These are phyloP conservation scores for Reinhardtius hippoglossoides DNA, from an alignment of 2,113 vertebrate genomes.

Conservation along the genomic window DNA sequence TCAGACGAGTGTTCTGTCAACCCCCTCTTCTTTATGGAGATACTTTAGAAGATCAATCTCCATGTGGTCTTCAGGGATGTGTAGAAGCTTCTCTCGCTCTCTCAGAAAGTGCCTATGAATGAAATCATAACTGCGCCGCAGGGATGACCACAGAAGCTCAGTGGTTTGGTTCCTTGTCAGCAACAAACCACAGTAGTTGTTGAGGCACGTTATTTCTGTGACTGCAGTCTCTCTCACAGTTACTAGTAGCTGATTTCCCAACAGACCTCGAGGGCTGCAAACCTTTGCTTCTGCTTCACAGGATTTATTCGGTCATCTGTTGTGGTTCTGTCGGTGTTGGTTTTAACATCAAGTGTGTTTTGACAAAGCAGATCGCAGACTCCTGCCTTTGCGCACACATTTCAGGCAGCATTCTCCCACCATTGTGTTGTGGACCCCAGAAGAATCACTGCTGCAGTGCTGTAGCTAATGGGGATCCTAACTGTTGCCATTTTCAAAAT, in stretches of 20 bases:
- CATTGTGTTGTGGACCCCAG: too few species aligned
- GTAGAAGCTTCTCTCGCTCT: not conserved
- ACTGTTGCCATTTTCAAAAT: too few species aligned
- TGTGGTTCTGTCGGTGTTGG: not conserved
- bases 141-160: not conserved
- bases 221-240: not conserved
- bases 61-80: not conserved
- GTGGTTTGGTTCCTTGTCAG: too few species aligned
- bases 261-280: not conserved
- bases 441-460: too few species aligned
- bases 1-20: not conserved
- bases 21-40: conserved; percentile 21
- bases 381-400: too few species aligned
- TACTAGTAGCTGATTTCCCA: not conserved
- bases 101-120: not conserved
- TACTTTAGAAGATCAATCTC: conserved; percentile 17
- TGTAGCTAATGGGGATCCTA: too few species aligned
- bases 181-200: too few species aligned
- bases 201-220: too few species aligned
- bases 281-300: not conserved
- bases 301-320: not conserved
- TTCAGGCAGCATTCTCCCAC: too few species aligned
- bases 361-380: not conserved
- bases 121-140: not conserved
- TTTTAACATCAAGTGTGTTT: not conserved